Percentiles rank a stretch among this genome's conserved stretches.
Conservation (phyloP, 2,797 vertebrate genomes). For the Acanthurus lineatus region DNA sequence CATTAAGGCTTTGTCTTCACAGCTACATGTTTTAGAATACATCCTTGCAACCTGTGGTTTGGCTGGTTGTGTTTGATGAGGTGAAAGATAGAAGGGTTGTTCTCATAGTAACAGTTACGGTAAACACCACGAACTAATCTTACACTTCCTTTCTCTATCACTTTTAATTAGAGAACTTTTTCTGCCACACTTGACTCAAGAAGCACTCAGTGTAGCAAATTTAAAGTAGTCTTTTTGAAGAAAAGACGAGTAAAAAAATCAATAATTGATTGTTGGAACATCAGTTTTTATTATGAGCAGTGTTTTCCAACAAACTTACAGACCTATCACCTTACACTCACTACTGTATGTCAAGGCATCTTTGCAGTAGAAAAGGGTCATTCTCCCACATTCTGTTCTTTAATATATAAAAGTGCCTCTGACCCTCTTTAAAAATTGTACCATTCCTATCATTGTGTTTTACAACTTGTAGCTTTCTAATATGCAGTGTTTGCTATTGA, state of each 20-base stretch:
- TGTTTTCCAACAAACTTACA: background rate
- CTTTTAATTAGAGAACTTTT: background rate
- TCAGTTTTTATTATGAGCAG: background rate
- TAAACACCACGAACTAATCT: constrained; percentile 1
- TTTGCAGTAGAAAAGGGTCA: background rate
- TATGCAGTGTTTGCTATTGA: background rate
- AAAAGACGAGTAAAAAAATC: background rate
- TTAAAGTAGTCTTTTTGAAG: background rate
- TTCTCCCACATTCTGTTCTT: constrained; percentile 21
- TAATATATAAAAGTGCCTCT: constrained; percentile 72
- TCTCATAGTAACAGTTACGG: background rate
- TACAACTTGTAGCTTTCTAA: constrained; percentile 21
- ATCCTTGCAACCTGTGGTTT: background rate
- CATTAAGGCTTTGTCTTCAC: background rate
- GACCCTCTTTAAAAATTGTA: constrained; percentile 39
- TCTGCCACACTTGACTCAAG: constrained; percentile 6
- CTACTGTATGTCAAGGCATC: background rate
- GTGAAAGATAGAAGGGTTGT: background rate
- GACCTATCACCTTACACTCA: background rate
- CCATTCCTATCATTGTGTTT: constrained; percentile 46
- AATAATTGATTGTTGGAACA: background rate
- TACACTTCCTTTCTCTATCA: background rate
- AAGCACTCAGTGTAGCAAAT: constrained; percentile 9
- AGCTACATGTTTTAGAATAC: background rate
- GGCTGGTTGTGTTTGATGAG: constrained; percentile 1